Base-by-base conservation (phyloP, 2,113 vertebrate species). In the Megatriorchis doriae region DNA sequence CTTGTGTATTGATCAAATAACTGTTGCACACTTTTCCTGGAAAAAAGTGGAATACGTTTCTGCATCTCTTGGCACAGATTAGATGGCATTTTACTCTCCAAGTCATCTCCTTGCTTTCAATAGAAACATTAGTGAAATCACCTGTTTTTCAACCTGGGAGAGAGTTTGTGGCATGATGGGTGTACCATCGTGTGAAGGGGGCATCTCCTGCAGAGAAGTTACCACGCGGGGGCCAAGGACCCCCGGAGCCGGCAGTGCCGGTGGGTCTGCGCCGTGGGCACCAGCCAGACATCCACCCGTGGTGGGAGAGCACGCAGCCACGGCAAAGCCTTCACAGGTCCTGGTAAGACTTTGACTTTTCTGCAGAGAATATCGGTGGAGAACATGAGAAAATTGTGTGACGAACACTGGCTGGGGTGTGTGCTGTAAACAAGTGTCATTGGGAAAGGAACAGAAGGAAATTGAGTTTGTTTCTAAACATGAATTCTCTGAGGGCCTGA, bases 211-310 rank as follows among this genome's bases (percentile, higher is more conserved):
- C 50, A 26, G 67, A 42, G 66, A 5, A 13, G 42, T 31, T 17
- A 9, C 9, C 3, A 8, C 0, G 3, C 0, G 0, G 47, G 15
- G 58, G 5, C 19, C 13, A 2, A 3, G 55, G 62, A 21, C 6
- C 21, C 70, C 18, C 9, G 7, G 36, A 1, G 7, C 50, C 4
- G 55, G 53, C 42, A 7, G 34, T 38, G 62, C 68, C 3, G 1
- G 29, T 16, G n/a, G 38, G 4, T 13, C 25, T 13, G 36, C 6
- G 47, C 36, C 4, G 5, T 0, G 16, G 72, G 52, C 53, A 31
- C 36, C 20, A 6, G 16, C 48, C 1, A 5, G 10, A 18, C 26
- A 15, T 18, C 52, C 52, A 8, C 48, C 53, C 7, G 1, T 2
- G 6, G 7, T 3, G 25, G 73, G 22, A 29, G 55, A 59, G 18